Percentiles rank a stretch among this genome's conserved stretches.
Conservation (phyloP, 2,797 vertebrate genomes). For the Rhincodon typus region DNA sequence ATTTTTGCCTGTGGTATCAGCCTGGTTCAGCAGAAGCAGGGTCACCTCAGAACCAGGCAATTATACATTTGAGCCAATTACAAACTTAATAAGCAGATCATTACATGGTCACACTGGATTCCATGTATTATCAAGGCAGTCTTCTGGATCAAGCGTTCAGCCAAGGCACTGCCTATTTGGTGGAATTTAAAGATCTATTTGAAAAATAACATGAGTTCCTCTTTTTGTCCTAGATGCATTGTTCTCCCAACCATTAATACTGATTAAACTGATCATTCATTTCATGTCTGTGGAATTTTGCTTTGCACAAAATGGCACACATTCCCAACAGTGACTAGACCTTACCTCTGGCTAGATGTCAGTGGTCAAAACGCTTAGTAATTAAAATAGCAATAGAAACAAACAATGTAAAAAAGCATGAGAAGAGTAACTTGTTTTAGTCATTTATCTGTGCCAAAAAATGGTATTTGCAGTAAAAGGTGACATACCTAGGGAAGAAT, state of each 20-base stretch:
- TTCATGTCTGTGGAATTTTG: not conserved
- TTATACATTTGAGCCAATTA: not conserved
- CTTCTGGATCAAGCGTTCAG: not conserved
- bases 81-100: not conserved
- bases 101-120: not conserved
- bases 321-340: not conserved
- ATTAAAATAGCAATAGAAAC: not conserved
- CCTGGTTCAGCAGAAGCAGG: not conserved
- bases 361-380: not conserved
- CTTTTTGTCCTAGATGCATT: not conserved
- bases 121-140: too few relatives aligned
- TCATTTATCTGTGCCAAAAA: not conserved
- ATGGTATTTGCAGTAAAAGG: not conserved
- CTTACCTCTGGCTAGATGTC: not conserved
- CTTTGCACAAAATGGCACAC: not conserved
- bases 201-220: not conserved
- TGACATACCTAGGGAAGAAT: slow-evolving; percentile 83
- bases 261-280: not conserved
- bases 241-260: not conserved
- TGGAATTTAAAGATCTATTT: not conserved
- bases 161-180: not conserved
- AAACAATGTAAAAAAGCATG: not conserved
- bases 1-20: not conserved
- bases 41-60: not conserved
- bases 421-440: not conserved